These are phyloP conservation scores for Pempheris klunzingeri DNA, from an alignment of 2,797 vertebrate species.

Conservation along the genomic window DNA sequence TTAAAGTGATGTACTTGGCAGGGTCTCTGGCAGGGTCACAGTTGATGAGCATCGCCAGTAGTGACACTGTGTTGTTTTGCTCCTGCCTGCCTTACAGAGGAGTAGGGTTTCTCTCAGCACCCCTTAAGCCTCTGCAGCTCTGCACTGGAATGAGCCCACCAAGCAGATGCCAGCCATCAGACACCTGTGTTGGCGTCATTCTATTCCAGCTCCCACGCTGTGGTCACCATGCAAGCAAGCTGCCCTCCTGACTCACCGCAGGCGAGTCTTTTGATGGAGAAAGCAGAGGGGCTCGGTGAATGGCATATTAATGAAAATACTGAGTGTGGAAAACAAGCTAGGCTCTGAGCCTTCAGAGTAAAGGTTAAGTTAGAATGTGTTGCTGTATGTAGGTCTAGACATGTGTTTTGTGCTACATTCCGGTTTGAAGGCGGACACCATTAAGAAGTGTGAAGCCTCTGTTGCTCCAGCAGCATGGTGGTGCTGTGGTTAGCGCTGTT, in stretches of 20 bases:
- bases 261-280: constrained; percentile 31
- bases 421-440: not conserved
- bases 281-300: constrained; percentile 27
- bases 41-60: constrained; percentile 49
- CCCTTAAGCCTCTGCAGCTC: constrained; percentile 23
- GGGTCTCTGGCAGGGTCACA: constrained; percentile 33
- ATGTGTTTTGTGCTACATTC: constrained; percentile 21
- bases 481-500: no score
- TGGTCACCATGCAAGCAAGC: constrained; percentile 31
- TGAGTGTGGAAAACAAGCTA: constrained; percentile 23
- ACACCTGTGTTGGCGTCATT: constrained; percentile 54
- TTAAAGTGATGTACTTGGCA: constrained; percentile 62
- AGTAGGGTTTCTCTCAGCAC: constrained; percentile 65
- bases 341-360: constrained; percentile 18
- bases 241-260: constrained; percentile 27
- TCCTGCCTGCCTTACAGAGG: constrained; percentile 42
- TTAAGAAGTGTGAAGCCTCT: constrained; percentile 8
- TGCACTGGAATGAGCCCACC: constrained; percentile 67
- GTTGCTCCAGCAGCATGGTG: no score
- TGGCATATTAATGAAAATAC: constrained; percentile 18
- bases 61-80: constrained; percentile 50
- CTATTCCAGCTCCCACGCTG: constrained; percentile 27
- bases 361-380: constrained; percentile 33
- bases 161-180: constrained; percentile 74
- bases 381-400: constrained; percentile 32